These are phyloP conservation scores for Hypsibius dujardini DNA, from an alignment of 1,140 invertebrate species.

Conservation along the genomic window DNA sequence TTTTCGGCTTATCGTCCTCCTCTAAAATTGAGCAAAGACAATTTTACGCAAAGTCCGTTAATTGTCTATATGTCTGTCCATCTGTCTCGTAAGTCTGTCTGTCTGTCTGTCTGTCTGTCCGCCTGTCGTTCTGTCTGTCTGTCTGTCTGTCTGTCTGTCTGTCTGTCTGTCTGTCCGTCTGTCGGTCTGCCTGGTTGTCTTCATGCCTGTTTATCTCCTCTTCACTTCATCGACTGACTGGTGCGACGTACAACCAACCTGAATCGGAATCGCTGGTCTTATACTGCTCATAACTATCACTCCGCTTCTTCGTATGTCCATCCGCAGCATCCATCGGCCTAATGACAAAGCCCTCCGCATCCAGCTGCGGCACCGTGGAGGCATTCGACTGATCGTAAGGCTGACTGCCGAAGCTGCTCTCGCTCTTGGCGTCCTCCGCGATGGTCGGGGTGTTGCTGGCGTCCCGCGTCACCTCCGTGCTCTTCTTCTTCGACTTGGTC, in stretches of 20 bases:
- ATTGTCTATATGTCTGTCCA: neutral
- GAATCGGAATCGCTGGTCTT: neutral
- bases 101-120: neutral
- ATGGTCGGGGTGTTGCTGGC: neutral
- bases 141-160: neutral
- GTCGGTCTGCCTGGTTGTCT: neutral
- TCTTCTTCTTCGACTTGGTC: neutral
- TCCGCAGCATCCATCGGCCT: neutral
- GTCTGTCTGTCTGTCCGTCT: neutral
- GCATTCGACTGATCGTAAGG: neutral
- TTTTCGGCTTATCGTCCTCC: neutral
- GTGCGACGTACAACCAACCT: neutral
- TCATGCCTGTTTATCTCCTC: neutral
- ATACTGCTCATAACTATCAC: neutral
- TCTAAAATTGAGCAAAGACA: conserved; percentile 7
- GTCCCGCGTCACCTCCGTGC: neutral
- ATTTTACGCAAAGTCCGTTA: neutral
- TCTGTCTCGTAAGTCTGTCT: neutral
- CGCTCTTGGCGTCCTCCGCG: conserved; percentile 14
- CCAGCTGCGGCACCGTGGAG: conserved; percentile 1
- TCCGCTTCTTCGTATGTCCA: neutral
- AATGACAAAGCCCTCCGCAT: conserved; percentile 6
- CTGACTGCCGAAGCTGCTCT: conserved; percentile 13
- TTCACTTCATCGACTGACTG: neutral
- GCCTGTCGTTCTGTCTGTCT: neutral